Evolutionary conservation across 2,797 vertebrate species (phyloP).

Genomic region (Sparus aurata): DNA sequence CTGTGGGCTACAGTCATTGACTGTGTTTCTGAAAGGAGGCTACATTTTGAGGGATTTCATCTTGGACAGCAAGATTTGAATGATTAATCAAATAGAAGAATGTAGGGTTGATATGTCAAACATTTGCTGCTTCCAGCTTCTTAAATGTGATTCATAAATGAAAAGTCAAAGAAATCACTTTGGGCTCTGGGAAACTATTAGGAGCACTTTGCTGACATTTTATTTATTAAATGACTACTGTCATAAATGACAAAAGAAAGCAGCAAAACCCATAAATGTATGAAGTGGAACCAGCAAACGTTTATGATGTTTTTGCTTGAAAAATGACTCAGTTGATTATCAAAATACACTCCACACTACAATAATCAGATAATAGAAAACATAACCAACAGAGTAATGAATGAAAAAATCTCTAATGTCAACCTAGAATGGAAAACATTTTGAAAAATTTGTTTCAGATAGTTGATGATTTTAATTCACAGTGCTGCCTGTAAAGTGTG

Average conservation of each 20-base stretch:
- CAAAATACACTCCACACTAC: neutral
- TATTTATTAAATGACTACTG: too few species aligned
- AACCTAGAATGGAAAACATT: neutral
- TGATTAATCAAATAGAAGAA: too few species aligned
- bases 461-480: neutral
- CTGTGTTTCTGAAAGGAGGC: constrained; percentile 50
- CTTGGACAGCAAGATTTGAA: neutral
- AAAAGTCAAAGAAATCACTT: too few species aligned
- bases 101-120: too few species aligned
- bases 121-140: too few species aligned
- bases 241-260: too few species aligned
- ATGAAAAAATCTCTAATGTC: neutral
- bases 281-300: too few species aligned
- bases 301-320: too few species aligned
- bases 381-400: neutral
- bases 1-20: constrained; percentile 59
- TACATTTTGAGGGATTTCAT: neutral
- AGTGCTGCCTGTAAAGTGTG: neutral
- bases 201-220: too few species aligned
- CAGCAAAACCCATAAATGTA: too few species aligned
- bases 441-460: neutral
- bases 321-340: neutral
- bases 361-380: neutral
- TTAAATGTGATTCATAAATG: too few species aligned
- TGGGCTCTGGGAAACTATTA: too few species aligned